phyloP scores from a whole-genome alignment of 2,888 invertebrate species.

The Colostygia pectinataria region DNA sequence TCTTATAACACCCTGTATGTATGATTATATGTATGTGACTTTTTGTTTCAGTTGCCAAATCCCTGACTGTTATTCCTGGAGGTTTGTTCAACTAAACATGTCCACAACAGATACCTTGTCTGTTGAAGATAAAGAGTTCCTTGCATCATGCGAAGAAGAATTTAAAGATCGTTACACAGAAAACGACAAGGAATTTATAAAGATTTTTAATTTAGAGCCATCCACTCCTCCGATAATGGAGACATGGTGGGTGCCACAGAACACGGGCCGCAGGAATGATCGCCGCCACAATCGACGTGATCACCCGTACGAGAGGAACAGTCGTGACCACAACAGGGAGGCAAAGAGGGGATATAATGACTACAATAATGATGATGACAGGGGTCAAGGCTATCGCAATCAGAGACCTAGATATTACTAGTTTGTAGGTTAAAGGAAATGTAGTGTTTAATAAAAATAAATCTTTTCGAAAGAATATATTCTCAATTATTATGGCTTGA shows the following conservation, averaged over 20 bases:
- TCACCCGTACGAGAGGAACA: conserved; percentile 48
- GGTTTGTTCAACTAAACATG: conserved; percentile 42
- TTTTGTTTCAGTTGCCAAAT: conserved; percentile 52
- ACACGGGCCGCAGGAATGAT: conserved; percentile 56
- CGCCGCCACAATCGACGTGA: conserved; percentile 50
- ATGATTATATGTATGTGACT: background rate
- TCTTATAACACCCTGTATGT: too few relatives aligned
- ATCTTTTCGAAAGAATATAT: conserved; percentile 80
- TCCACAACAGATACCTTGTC: conserved; percentile 59
- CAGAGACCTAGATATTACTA: conserved; percentile 44
- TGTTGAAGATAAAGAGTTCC: conserved; percentile 82
- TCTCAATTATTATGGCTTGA: conserved; percentile 83
- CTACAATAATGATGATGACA: conserved; percentile 37
- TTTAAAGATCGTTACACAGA: conserved; percentile 85
- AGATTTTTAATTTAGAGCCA: conserved; percentile 62
- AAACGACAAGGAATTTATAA: conserved; percentile 84
- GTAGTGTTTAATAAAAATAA: conserved; percentile 43
- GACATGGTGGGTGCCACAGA: conserved; percentile 73
- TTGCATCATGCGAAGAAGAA: conserved; percentile 85
- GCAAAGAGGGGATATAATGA: conserved; percentile 36
- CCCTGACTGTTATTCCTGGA: conserved; percentile 44
- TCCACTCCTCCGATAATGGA: conserved; percentile 84
- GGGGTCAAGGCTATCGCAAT: conserved; percentile 37
- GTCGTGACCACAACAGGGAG: conserved; percentile 35
- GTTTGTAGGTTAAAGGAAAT: conserved; percentile 3